Conservation (phyloP, 2,888 invertebrate genomes). For the Zhengitettix transpicula region DNA sequence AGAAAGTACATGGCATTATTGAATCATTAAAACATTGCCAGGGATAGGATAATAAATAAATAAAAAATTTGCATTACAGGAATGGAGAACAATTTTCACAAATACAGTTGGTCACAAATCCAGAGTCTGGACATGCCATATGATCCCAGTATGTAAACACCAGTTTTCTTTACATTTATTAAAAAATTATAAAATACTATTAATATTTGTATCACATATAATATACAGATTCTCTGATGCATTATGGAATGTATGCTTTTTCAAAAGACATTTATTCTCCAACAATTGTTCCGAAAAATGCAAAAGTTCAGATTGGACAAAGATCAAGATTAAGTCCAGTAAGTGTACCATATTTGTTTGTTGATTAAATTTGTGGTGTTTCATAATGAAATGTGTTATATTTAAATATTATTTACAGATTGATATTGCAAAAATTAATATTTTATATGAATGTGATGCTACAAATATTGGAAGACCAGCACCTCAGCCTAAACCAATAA, state of each 20-base stretch:
- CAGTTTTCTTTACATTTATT: background rate
- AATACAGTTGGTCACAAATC: slow-evolving; percentile 6
- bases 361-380: background rate
- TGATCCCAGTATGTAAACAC: slow-evolving; percentile 7
- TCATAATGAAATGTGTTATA: background rate
- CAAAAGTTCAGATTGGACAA: slow-evolving; percentile 21
- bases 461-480: too few relatives aligned
- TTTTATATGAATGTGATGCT: slow-evolving; percentile 5
- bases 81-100: slow-evolving; percentile 12
- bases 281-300: slow-evolving; percentile 21
- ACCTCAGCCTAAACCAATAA: too few relatives aligned
- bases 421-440: slow-evolving; percentile 6
- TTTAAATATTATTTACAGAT: slow-evolving; percentile 2
- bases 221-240: slow-evolving; percentile 21
- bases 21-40: too few relatives aligned
- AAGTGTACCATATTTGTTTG: background rate
- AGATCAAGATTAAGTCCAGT: slow-evolving; percentile 20
- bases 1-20: too few relatives aligned
- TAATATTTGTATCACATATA: background rate
- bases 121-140: slow-evolving; percentile 11
- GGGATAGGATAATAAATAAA: too few relatives aligned
- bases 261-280: slow-evolving; percentile 19
- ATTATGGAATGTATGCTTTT: slow-evolving; percentile 24
- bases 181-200: background rate
- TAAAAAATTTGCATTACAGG: slow-evolving; percentile 1